Percentiles rank a stretch among this genome's conserved stretches.
Conservation (phyloP, 2,797 vertebrate species). For the Myotis findleyi region DNA sequence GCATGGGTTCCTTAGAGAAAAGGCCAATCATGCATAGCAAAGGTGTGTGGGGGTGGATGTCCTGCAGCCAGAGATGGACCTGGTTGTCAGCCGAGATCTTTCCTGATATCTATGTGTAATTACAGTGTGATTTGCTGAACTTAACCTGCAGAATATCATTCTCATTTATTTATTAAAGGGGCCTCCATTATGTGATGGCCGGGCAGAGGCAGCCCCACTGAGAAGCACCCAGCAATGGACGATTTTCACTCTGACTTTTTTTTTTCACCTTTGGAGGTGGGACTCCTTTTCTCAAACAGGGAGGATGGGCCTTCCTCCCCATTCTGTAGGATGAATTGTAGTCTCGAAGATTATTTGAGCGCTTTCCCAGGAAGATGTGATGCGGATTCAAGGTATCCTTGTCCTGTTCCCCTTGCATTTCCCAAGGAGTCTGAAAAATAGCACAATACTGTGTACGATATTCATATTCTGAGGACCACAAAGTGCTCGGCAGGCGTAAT, state of each 20-base stretch:
- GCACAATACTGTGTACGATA: neutral
- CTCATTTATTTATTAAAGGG: neutral
- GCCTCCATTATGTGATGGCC: neutral
- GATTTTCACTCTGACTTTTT: neutral
- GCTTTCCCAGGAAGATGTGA: neutral
- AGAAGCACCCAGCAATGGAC: neutral
- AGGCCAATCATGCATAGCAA: neutral
- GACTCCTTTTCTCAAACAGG: neutral
- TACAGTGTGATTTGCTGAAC: neutral
- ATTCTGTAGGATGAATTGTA: neutral
- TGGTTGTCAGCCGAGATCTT: neutral
- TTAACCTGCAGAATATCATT: neutral
- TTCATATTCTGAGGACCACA: neutral
- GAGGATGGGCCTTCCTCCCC: neutral
- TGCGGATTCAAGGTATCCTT: neutral
- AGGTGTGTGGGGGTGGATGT: neutral
- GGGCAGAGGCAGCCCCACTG: neutral
- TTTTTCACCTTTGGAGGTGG: neutral
- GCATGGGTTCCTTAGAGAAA: slow-evolving; percentile 12
- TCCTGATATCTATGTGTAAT: neutral
- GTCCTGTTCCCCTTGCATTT: neutral
- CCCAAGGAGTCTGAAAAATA: neutral
- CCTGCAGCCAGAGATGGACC: slow-evolving; percentile 20
- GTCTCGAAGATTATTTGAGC: neutral
- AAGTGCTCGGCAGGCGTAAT: rapidly evolving